Base-by-base conservation (phyloP, 2,113 vertebrate genomes). In the Hystrix cristata region DNA sequence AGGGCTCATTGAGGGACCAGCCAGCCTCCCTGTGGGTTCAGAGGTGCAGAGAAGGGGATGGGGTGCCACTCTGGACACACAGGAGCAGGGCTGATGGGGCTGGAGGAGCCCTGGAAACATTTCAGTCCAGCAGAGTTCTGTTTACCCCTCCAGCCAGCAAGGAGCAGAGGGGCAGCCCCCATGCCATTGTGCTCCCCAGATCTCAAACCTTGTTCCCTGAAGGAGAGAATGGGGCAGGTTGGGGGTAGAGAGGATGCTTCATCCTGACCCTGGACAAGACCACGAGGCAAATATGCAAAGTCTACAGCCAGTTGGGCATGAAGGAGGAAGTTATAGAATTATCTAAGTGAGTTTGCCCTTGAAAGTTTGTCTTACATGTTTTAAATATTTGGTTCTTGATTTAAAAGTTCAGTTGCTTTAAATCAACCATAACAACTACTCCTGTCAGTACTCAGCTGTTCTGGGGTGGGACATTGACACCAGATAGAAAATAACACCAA, bases 361-460 rank as follows among this genome's bases (percentile, higher is more conserved):
- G 46, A 46, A 18, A 18, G 21, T 16, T 18, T 16, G 9, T 12
- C 57, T 15, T 8, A 4, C 3, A 2, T 59, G 0, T 55, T 31
- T 71, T 48, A 38, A 29, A 65, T 31, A 21, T 29, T 15, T 72
- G 48, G 31, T n/a, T 89, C 43, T 91, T 57, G n/a, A 53, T 46
- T 8, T 29, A 60, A 60, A 60, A 60, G 29, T n/a, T 60, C 27
- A 4, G 2, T 53, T 31, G 27, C 34, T 43, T 67, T n/a, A 57
- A 8, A 55, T 29, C 46, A 48, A 15, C 38, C 9, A 2, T 16
- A 19, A 19, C 1, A 69, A 7, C 23, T 29, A 7, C 0, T 1
- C 38, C 14, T 29, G 21, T 57, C 31, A 67, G 46, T 79, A 0
- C 62, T 60, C 43, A 1, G 15, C 51, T 7, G 21, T n/a, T 81